A percentile compares a stretch with the other conserved stretches of the same genome.
Conservation (phyloP, 2,888 invertebrate species). For the Agrochola macilenta region DNA sequence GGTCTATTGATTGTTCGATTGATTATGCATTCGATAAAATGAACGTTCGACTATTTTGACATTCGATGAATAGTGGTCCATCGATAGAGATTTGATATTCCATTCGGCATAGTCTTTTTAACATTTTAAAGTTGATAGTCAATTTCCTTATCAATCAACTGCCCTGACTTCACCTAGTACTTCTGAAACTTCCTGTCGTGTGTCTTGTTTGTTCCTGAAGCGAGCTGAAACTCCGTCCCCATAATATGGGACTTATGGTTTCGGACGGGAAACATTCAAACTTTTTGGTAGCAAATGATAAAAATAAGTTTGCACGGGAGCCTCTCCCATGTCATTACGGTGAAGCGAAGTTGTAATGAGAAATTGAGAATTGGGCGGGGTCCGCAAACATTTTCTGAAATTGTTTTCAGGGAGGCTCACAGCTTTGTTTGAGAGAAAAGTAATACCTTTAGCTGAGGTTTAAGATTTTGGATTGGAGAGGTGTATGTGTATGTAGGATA, state of each 20-base stretch:
- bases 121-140: not conserved
- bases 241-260: slow-evolving; percentile 64
- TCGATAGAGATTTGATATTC: no score
- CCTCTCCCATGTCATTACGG: slow-evolving; percentile 52
- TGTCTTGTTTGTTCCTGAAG: slow-evolving; percentile 51
- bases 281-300: slow-evolving; percentile 60
- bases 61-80: no score
- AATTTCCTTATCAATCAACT: not conserved
- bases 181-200: slow-evolving; percentile 9
- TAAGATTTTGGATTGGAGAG: slow-evolving; percentile 17
- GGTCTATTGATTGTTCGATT: no score
- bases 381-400: slow-evolving; percentile 44
- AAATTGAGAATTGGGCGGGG: slow-evolving; percentile 60
- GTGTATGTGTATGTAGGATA: not conserved
- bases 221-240: slow-evolving; percentile 48
- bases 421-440: slow-evolving; percentile 35
- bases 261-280: slow-evolving; percentile 56
- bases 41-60: no score
- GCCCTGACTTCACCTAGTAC: not conserved
- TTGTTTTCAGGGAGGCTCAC: slow-evolving; percentile 49
- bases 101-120: no score
- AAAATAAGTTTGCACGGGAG: slow-evolving; percentile 47
- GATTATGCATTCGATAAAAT: no score
- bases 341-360: slow-evolving; percentile 59
- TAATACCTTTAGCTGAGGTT: slow-evolving; percentile 28